phyloP scores from a whole-genome alignment of 64 coral and sea anemone species.

The Pocillopora damicornis region DNA sequence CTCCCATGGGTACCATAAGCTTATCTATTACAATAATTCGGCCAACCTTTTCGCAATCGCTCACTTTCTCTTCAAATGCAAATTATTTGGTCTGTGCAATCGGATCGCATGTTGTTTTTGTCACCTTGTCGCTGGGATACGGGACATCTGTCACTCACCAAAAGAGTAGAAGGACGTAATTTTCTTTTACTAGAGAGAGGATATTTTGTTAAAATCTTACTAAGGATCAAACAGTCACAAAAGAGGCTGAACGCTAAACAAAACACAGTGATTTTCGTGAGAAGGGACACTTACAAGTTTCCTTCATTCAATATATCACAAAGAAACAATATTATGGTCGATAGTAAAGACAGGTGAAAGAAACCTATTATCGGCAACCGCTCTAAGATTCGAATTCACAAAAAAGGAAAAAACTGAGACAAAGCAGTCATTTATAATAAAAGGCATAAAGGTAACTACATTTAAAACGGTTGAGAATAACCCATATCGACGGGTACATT shows the following conservation, averaged over 20 bases:
- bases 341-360: not conserved
- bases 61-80: not conserved
- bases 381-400: not conserved
- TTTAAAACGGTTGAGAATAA: not conserved
- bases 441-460: not conserved
- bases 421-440: not conserved
- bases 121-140: slow-evolving; percentile 8
- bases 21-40: not conserved
- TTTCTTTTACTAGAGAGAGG: not conserved
- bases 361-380: not conserved
- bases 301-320: not conserved
- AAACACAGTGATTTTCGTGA: slow-evolving; percentile 7
- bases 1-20: not conserved
- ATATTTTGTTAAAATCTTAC: not conserved
- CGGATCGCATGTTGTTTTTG: slow-evolving; percentile 41
- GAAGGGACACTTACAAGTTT: slow-evolving; percentile 14
- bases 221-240: not conserved
- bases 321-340: not conserved
- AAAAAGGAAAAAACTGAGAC: not conserved
- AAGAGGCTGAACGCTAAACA: not conserved
- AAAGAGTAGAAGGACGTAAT: not conserved
- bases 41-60: not conserved
- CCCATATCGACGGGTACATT: not conserved
- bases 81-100: slow-evolving; percentile 4
- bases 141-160: not conserved